Evolutionary conservation across 2,888 invertebrate genomes (phyloP).

Genomic region (Argyra leucocephala): DNA sequence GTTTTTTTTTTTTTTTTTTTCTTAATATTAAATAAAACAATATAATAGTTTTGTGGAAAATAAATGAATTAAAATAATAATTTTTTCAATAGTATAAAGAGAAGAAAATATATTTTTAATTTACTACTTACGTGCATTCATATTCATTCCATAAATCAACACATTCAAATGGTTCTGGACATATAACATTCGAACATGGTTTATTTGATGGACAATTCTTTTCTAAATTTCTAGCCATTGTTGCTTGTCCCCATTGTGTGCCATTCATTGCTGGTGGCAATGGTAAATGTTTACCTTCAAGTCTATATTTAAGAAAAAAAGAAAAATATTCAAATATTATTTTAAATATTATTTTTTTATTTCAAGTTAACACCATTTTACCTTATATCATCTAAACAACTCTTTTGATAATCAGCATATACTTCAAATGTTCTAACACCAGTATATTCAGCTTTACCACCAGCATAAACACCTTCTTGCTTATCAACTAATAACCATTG

Average conservation of each 20-base stretch:
- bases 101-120: neutral
- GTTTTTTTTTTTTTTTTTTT: too few relatives aligned
- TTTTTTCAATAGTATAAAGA: neutral
- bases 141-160: conserved; percentile 96
- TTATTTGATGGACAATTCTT: conserved; percentile 90
- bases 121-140: conserved; percentile 87
- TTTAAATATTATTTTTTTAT: conserved; percentile 2
- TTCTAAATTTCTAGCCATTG: conserved; percentile 84
- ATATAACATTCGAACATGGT: conserved; percentile 89
- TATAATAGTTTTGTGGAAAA: too few relatives aligned
- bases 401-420: conserved; percentile 89
- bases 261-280: conserved; percentile 91
- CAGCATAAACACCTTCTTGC: conserved; percentile 90
- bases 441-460: conserved; percentile 90
- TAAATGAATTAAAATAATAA: neutral
- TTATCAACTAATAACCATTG: conserved; percentile 88
- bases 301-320: conserved; percentile 42
- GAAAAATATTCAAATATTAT: conserved; percentile 1
- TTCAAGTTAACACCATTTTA: conserved; percentile 23
- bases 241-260: conserved; percentile 90
- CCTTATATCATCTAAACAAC: conserved; percentile 57
- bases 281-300: conserved; percentile 91
- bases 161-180: conserved; percentile 87
- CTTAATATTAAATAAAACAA: too few relatives aligned
- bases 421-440: conserved; percentile 90